Evolutionary conservation across 2,797 vertebrate genomes (phyloP).

Genomic region (Sandelia bainsii): DNA sequence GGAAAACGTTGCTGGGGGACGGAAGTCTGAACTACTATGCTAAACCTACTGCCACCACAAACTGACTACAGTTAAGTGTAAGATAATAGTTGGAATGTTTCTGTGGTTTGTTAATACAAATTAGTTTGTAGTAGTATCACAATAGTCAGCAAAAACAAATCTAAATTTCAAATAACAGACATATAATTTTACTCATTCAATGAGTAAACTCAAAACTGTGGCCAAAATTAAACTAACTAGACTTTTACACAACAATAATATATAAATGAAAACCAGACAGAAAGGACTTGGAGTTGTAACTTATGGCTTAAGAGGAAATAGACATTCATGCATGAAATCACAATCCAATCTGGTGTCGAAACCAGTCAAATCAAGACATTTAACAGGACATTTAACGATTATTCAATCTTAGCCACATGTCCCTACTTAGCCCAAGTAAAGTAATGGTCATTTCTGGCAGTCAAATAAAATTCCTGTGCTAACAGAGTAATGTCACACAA

Average conservation of each 20-base stretch:
- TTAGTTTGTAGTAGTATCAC: too few relatives aligned
- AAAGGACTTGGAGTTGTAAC: constrained; percentile 5
- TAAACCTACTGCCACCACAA: too few relatives aligned
- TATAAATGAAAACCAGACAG: constrained; percentile 54
- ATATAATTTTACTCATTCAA: too few relatives aligned
- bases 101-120: too few relatives aligned
- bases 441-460: not conserved
- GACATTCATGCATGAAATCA: constrained; percentile 48
- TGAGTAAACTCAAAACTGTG: too few relatives aligned
- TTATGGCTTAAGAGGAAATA: constrained; percentile 30
- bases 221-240: too few relatives aligned
- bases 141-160: too few relatives aligned
- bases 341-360: constrained; percentile 18
- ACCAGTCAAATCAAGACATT: constrained; percentile 63
- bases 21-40: too few relatives aligned
- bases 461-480: constrained; percentile 16
- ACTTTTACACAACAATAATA: constrained; percentile 34
- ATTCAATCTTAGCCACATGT: constrained; percentile 12
- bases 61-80: too few relatives aligned
- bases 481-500: not conserved
- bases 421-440: constrained; percentile 6
- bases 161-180: too few relatives aligned
- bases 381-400: constrained; percentile 51
- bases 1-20: too few relatives aligned
- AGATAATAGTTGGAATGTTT: too few relatives aligned